Base-by-base conservation (phyloP, 2,113 vertebrate genomes). In the Orientallactaga bullata region DNA sequence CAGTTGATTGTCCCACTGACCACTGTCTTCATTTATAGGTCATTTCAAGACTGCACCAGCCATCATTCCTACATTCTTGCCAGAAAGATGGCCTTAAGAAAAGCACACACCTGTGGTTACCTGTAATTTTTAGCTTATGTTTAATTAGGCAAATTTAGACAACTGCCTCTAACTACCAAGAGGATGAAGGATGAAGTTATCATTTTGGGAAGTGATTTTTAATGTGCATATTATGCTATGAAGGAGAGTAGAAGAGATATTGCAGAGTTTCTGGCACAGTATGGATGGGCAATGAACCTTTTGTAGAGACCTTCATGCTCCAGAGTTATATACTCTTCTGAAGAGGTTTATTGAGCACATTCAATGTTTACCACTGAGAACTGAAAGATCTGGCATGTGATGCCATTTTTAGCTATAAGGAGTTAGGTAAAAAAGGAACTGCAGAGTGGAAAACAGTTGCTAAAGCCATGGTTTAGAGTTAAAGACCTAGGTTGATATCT, bases 351-450 rank as follows among this genome's bases (percentile, higher is more conserved):
- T 23, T 79, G 66, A 74, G n/a, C 17, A 87, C n/a, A 20, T 88
- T 3, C 3, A 60, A 12, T 55, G 1, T 74, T 83, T 92, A 85
- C 8, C 18, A 84, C 47, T 74, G 7, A 58, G 32, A 66, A 18
- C 73, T 55, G 55, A 26, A 86, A 83, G 26, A 73, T 51, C 85
- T 85, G 86, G 8, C 61, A 47, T 74, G 17, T 73, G n/a, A 74
- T 73, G 74, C 2, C 35, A 7, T 39, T 88, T 88, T 86, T 96
- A 79, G 37, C 23, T 83, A 79, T 93, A 94, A 86, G 21, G 55
- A 92, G 32, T n/a, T 85, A 76, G 35, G 47, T 66, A 24, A 51
- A 18, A 80, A 47, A 47, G 21, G 28, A 73, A 68, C 21, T 82
- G 51, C 42, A 51, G 65, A 32, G 13, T 69, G 79, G 71, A 69